phyloP scores from a whole-genome alignment of 2,113 vertebrate species.

The Casuarius casuarius region DNA sequence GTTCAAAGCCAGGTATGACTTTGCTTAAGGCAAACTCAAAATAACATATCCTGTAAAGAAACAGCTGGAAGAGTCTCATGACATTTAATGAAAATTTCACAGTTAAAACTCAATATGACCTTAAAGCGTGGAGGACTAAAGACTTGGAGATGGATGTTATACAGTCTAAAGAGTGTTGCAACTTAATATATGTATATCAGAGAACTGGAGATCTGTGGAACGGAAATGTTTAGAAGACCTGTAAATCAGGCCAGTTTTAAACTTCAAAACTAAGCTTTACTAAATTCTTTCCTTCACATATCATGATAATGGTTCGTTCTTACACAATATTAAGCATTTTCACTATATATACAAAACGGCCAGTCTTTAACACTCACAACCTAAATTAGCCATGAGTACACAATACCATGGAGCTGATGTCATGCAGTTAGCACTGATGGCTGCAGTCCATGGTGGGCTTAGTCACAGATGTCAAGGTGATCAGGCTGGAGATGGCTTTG shows the following conservation, averaged over 20 bases:
- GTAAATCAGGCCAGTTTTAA: background rate
- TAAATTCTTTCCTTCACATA: background rate
- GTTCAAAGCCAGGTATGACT: accelerated
- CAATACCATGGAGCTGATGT: background rate
- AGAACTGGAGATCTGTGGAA: background rate
- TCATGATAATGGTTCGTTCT: background rate
- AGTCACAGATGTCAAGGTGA: background rate
- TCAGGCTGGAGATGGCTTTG: background rate
- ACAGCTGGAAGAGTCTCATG: background rate
- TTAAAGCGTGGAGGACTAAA: background rate
- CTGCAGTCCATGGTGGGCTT: background rate
- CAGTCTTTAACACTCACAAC: background rate
- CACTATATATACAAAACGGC: background rate
- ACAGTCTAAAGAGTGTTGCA: background rate
- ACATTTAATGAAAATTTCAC: background rate
- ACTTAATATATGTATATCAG: background rate
- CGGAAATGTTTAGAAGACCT: background rate
- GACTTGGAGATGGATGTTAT: background rate
- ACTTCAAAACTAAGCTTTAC: background rate
- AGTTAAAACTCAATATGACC: background rate
- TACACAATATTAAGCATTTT: background rate
- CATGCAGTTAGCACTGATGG: background rate
- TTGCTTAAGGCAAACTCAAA: background rate
- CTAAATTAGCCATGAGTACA: background rate
- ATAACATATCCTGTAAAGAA: background rate